These are phyloP conservation scores for Empidonax traillii DNA, from an alignment of 2,113 vertebrate species.

Conservation along the genomic window DNA sequence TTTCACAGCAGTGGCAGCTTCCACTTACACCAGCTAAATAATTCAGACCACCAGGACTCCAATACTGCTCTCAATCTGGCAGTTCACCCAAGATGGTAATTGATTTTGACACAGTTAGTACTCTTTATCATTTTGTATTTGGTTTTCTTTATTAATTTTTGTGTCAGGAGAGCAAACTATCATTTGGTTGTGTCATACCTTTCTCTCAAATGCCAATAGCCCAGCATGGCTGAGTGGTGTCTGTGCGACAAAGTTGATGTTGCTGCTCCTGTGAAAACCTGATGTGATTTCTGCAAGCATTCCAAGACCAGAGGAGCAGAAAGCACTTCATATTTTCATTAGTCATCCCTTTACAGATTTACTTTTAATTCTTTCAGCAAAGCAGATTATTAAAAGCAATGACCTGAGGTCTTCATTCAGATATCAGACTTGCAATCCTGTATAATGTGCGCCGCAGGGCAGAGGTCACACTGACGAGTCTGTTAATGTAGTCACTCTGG, in stretches of 20 bases:
- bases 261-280: neutral
- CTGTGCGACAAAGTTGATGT: fast-evolving
- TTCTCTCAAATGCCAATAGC: neutral
- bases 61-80: neutral
- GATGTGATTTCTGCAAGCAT: neutral
- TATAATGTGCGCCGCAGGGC: slow-evolving; percentile 76
- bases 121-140: neutral
- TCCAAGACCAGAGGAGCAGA: neutral
- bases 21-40: neutral
- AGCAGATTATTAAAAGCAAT: slow-evolving; percentile 71
- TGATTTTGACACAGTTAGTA: neutral
- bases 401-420: slow-evolving; percentile 64
- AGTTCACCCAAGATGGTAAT: neutral
- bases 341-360: slow-evolving; percentile 41
- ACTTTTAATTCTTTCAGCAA: slow-evolving; percentile 46
- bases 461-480: slow-evolving; percentile 84
- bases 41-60: neutral
- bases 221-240: neutral
- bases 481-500: slow-evolving; percentile 86
- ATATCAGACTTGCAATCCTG: slow-evolving; percentile 73
- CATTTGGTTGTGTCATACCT: neutral
- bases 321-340: neutral
- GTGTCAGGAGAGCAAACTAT: neutral
- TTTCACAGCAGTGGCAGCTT: neutral
- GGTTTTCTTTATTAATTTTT: neutral